Conservation (phyloP, 2,113 vertebrate species). For the Mustelus asterias region DNA sequence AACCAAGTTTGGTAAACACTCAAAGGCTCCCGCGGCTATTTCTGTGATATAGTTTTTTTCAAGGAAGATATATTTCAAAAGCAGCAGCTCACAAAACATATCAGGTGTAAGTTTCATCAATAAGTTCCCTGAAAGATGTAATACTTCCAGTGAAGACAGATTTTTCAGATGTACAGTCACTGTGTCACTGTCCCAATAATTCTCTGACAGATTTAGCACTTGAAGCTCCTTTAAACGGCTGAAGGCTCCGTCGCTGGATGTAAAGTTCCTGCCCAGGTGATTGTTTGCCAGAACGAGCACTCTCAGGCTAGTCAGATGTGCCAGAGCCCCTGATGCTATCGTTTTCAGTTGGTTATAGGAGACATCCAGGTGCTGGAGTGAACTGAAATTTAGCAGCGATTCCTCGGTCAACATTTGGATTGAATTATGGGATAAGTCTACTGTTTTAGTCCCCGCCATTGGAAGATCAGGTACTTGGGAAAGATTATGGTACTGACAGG, state of each 20-base stretch:
- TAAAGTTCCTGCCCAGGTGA: constrained; percentile 52
- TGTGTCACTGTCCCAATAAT: constrained; percentile 55
- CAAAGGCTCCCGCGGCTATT: constrained; percentile 60
- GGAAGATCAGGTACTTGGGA: constrained; percentile 55
- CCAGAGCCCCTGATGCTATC: constrained; percentile 53
- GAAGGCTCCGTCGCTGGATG: constrained; percentile 53
- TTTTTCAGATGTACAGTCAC: constrained; percentile 57
- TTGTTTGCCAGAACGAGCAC: constrained; percentile 61
- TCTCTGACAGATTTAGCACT: constrained; percentile 60
- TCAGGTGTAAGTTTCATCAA: constrained; percentile 52
- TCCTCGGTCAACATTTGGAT: constrained; percentile 55
- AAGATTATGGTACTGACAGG: constrained; percentile 57
- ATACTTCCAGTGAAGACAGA: constrained; percentile 53
- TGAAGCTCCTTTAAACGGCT: constrained; percentile 50
- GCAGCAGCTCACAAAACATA: constrained; percentile 51
- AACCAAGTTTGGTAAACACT: constrained; percentile 53
- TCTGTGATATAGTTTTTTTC: constrained; percentile 61
- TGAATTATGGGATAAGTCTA: constrained; percentile 68
- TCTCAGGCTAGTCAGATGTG: constrained; percentile 52
- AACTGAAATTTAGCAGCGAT: constrained; percentile 46
- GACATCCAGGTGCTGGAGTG: constrained; percentile 60
- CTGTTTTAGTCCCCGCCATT: constrained; percentile 49
- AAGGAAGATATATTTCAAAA: constrained; percentile 52
- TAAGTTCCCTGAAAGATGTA: constrained; percentile 58
- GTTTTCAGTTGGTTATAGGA: constrained; percentile 62